phyloP scores from a whole-genome alignment of 2,888 invertebrate genomes.

The Acrobasis suavella region DNA sequence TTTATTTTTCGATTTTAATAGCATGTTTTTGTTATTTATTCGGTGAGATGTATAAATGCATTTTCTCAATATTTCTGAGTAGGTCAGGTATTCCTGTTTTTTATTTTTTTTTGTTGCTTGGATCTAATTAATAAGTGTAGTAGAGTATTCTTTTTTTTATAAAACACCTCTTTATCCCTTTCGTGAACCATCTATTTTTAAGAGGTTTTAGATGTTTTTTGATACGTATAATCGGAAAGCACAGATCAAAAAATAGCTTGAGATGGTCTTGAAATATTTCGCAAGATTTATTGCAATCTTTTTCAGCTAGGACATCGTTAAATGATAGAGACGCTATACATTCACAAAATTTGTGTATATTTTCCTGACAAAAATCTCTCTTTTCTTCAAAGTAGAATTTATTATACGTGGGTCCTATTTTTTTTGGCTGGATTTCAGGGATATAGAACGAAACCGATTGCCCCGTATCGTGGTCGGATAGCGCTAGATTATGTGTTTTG shows the following conservation, averaged over 20 bases:
- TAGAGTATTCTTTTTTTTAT: too few relatives aligned
- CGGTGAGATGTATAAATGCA: too few relatives aligned
- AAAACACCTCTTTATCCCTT: too few relatives aligned
- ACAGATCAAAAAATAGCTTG: conserved; percentile 21
- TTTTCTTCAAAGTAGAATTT: conserved; percentile 15
- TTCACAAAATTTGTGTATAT: conserved; percentile 13
- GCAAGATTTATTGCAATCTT: conserved; percentile 11
- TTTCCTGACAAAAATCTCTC: conserved; percentile 7
- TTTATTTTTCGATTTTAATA: too few relatives aligned
- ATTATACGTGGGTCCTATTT: too few relatives aligned
- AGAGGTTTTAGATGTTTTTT: conserved; percentile 1
- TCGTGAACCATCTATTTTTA: background rate
- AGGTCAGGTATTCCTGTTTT: too few relatives aligned
- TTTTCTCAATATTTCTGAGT: too few relatives aligned
- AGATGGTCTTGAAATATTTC: conserved; percentile 11
- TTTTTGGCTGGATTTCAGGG: background rate
- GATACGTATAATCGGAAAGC: conserved; percentile 21
- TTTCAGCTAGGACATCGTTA: conserved; percentile 1
- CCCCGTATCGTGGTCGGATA: too few relatives aligned
- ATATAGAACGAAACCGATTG: background rate
- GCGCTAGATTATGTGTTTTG: background rate
- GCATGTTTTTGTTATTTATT: too few relatives aligned
- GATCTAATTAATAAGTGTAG: too few relatives aligned
- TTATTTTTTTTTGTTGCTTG: too few relatives aligned
- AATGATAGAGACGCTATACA: conserved; percentile 15